These are phyloP conservation scores for Crambe crambe DNA, from an alignment of 37 sponge, comb jelly and placozoan genomes.

Conservation along the genomic window DNA sequence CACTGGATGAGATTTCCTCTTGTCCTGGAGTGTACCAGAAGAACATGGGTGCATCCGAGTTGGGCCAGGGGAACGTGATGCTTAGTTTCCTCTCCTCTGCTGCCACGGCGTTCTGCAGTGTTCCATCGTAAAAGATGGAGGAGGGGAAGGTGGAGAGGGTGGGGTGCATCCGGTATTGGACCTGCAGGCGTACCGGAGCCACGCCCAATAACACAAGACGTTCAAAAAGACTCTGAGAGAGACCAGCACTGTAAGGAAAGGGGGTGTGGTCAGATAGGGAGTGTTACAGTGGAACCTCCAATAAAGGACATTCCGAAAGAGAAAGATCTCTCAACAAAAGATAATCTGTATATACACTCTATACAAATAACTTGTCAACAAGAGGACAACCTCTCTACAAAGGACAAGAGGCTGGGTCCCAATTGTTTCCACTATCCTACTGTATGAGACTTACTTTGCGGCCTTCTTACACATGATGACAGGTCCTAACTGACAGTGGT, in stretches of 20 bases:
- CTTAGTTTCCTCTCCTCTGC: slow-evolving; percentile 64
- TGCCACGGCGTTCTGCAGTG: slow-evolving; percentile 94
- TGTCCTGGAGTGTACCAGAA: slow-evolving; percentile 90
- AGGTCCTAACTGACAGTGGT: slow-evolving; percentile 98
- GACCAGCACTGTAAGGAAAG: slow-evolving; percentile 78
- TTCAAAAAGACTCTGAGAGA: slow-evolving; percentile 96
- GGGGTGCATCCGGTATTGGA: slow-evolving; percentile 99
- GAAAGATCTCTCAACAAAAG: background rate
- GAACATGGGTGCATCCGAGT: slow-evolving; percentile 88
- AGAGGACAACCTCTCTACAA: no score
- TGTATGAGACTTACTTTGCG: slow-evolving; percentile 82
- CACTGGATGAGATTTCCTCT: slow-evolving; percentile 93
- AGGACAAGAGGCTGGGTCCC: no score
- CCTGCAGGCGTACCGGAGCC: slow-evolving; percentile 80
- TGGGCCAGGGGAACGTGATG: slow-evolving; percentile 87
- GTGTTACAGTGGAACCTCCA: background rate
- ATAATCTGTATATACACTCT: no score
- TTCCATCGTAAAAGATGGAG: slow-evolving; percentile 93
- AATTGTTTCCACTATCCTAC: no score
- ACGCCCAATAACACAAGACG: slow-evolving; percentile 86
- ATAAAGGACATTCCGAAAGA: no score
- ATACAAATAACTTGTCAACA: no score
- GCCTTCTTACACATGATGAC: slow-evolving; percentile 99
- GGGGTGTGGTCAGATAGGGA: background rate
- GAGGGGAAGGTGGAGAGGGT: slow-evolving; percentile 90